phyloP scores from a whole-genome alignment of 2,888 invertebrate species.

The Xylophagus ater region DNA sequence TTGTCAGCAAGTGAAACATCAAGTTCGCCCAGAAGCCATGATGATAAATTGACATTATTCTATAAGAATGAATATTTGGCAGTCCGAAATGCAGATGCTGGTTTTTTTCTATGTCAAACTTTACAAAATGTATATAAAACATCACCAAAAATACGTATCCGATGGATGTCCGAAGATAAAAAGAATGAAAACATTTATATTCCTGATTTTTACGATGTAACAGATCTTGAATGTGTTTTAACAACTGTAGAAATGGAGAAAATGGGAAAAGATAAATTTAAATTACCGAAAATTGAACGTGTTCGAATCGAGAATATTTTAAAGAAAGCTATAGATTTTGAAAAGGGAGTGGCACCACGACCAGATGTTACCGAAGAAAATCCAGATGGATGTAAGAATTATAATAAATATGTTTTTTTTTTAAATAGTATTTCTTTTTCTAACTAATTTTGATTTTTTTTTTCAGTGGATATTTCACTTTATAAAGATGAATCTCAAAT shows the following conservation, averaged over 20 bases:
- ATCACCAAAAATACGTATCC: constrained; percentile 74
- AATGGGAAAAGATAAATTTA: constrained; percentile 58
- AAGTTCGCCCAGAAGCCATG: constrained; percentile 50
- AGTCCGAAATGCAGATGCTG: constrained; percentile 79
- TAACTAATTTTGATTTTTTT: constrained; percentile 1
- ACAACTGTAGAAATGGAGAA: constrained; percentile 71
- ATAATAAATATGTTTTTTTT: constrained; percentile 6
- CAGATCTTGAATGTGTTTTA: constrained; percentile 82
- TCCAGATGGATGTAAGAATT: constrained; percentile 68
- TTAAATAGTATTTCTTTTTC: no score
- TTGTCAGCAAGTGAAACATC: constrained; percentile 49
- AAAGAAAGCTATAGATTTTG: constrained; percentile 69
- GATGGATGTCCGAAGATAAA: constrained; percentile 68
- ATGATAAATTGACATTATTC: constrained; percentile 75
- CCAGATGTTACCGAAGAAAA: constrained; percentile 66
- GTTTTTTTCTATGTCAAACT: constrained; percentile 79
- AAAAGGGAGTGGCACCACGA: constrained; percentile 55
- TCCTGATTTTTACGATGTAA: constrained; percentile 81
- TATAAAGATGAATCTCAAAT: constrained; percentile 76
- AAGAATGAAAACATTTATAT: constrained; percentile 54
- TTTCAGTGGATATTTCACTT: constrained; percentile 69
- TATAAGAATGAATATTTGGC: constrained; percentile 87
- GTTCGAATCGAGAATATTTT: constrained; percentile 72
- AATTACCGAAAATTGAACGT: constrained; percentile 61
- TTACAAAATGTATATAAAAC: constrained; percentile 83